These are phyloP conservation scores for Drosophila tsacasi DNA, from an alignment of 1,140 invertebrate genomes.

Conservation along the genomic window DNA sequence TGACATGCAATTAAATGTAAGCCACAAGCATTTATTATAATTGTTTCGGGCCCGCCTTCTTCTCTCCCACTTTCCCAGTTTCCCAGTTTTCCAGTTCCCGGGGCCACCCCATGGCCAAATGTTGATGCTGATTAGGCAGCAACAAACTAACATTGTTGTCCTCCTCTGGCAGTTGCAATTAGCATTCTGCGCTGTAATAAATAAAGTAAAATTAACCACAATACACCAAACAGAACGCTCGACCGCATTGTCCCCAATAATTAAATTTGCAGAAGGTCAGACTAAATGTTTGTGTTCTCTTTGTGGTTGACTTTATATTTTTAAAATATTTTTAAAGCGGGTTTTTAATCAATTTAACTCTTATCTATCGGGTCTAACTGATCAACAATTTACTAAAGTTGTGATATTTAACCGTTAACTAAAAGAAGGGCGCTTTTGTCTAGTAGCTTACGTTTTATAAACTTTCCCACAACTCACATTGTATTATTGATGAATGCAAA, in stretches of 20 bases:
- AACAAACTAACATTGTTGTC: slow-evolving; percentile 51
- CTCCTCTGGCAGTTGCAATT: slow-evolving; percentile 62
- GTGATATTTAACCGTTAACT: not conserved
- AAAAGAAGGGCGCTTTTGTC: no score
- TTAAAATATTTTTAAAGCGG: not conserved
- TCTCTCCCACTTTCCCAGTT: not conserved
- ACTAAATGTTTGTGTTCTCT: not conserved
- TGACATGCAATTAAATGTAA: slow-evolving; percentile 77
- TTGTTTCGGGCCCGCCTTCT: slow-evolving; percentile 37
- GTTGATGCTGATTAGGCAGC: slow-evolving; percentile 70
- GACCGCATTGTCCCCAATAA: slow-evolving; percentile 26
- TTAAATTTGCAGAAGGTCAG: slow-evolving; percentile 15
- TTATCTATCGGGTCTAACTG: not conserved
- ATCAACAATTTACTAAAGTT: not conserved
- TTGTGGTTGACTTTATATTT: slow-evolving; percentile 14
- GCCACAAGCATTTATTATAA: slow-evolving; percentile 72
- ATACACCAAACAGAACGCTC: slow-evolving; percentile 58
- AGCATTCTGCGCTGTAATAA: slow-evolving; percentile 75
- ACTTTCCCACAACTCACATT: not conserved
- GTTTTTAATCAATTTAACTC: not conserved
- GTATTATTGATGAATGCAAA: slow-evolving; percentile 7
- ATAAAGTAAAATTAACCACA: slow-evolving; percentile 80
- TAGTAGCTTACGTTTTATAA: not conserved
- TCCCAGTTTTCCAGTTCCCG: not conserved
- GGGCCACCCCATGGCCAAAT: slow-evolving; percentile 38